Evolutionary conservation across 2,797 vertebrate genomes (phyloP).

Genomic region (Peromyscus attwateri): DNA sequence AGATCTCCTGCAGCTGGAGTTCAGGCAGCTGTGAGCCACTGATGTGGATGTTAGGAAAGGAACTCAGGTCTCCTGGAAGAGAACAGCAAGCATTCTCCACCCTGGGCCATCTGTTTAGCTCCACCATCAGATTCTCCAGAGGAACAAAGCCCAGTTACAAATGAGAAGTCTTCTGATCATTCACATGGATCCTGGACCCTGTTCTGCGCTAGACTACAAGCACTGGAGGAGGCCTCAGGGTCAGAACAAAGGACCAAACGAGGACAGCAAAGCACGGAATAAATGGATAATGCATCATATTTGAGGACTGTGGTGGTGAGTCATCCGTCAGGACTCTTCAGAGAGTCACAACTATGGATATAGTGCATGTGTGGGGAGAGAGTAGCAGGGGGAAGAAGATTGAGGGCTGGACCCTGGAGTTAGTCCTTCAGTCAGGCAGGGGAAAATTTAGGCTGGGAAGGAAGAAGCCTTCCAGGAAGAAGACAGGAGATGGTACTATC

Average conservation of each 20-base stretch:
- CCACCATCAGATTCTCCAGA: not conserved
- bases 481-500: not conserved
- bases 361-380: not conserved
- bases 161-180: not conserved
- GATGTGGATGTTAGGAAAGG: not conserved
- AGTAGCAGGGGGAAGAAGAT: not conserved
- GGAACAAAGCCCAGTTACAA: conserved; percentile 39
- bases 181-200: not conserved
- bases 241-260: conserved; percentile 34
- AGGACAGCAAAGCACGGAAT: not conserved
- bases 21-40: not conserved
- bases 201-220: not conserved
- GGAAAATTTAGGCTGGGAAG: not conserved
- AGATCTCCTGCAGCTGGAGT: not conserved
- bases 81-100: not conserved
- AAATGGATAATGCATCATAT: not conserved
- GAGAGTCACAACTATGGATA: not conserved
- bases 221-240: not conserved
- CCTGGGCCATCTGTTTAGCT: not conserved
- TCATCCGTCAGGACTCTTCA: not conserved
- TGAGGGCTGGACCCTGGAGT: not conserved
- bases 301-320: not conserved
- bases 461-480: not conserved
- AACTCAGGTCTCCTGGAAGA: not conserved
- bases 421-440: not conserved